These are phyloP conservation scores for Melinaea menophilus DNA, from an alignment of 2,888 invertebrate genomes.

Conservation along the genomic window DNA sequence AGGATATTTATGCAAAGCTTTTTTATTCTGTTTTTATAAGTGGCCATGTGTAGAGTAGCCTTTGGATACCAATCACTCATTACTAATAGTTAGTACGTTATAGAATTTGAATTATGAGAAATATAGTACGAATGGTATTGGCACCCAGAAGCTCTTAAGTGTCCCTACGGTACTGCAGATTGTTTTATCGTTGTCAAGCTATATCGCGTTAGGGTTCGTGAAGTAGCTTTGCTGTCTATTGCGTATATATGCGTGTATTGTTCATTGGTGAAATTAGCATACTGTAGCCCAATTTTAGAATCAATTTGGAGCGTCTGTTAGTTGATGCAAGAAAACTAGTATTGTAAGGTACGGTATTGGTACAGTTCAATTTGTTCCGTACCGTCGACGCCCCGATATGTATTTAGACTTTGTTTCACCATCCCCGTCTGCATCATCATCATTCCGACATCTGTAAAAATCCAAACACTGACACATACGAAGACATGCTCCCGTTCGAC, in stretches of 20 bases:
- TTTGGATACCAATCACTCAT: slow-evolving; percentile 46
- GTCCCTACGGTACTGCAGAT: slow-evolving; percentile 16
- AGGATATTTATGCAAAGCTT: slow-evolving; percentile 57
- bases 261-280: slow-evolving; percentile 70
- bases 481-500: slow-evolving; percentile 55
- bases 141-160: slow-evolving; percentile 31
- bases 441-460: slow-evolving; percentile 97
- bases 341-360: slow-evolving; percentile 70
- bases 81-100: slow-evolving; percentile 3
- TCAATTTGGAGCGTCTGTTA: slow-evolving; percentile 68
- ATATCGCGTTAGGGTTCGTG: slow-evolving; percentile 43
- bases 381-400: slow-evolving; percentile 88
- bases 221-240: slow-evolving; percentile 68
- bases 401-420: slow-evolving; percentile 93
- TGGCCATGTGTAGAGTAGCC: slow-evolving; percentile 18
- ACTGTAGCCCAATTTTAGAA: slow-evolving; percentile 63
- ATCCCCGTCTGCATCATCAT: slow-evolving; percentile 98
- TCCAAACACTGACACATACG: slow-evolving; percentile 78
- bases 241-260: slow-evolving; percentile 53
- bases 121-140: slow-evolving; percentile 20
- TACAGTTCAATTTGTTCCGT: slow-evolving; percentile 77
- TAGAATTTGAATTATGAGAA: not conserved
- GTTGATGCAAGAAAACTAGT: slow-evolving; percentile 74
- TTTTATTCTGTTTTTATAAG: slow-evolving; percentile 32
- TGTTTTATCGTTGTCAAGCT: slow-evolving; percentile 25